Evolutionary conservation across 2,888 invertebrate genomes (phyloP), one percentile per base, ranked within the genome.

Genomic region (Drosophila macrospina): DNA sequence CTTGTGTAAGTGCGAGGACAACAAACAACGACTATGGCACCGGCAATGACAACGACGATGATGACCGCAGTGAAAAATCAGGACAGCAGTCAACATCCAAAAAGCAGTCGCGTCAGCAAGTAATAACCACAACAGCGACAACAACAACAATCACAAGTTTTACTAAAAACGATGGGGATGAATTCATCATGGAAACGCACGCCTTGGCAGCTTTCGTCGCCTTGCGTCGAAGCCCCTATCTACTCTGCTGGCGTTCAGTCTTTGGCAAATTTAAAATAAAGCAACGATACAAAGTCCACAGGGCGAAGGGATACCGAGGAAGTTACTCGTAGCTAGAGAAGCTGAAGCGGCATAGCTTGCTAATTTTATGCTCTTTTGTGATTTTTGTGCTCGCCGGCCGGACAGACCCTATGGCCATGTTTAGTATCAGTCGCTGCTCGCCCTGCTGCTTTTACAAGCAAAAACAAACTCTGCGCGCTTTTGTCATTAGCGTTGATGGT

Each of bases 331-430:
- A 56, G 75, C 67, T 71, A 45, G 45, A 74, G 52, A 52, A 68
- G 50, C 57, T 61, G 60, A 57, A 60, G 54, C 68, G 77, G 77
- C 77, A 71, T 70, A 66, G 68, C 56, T 85, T 81, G 84, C 88
- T 85, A 85, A 85, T 85, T 85, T 88, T 88, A 88, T 88, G 85
- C 88, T 81, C 85, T 84, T 85, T 85, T 85, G 85, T 85, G 88
- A 86, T 85, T 88, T 88, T 80, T 78, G 78, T 83, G 74, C 84
- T 80, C 57, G 76, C 48, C 68, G 60, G 67, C 73, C 66, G 88
- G 83, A 87, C 83, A 84, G 88, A 85, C 83, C 83, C 83, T 55
- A 66, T 74, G 86, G 86, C 78, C 80, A 82, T 82, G 86, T 87
- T 84, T 82, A 86, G 83, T 76, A 77, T 60, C 82, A 57, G 61